Base-by-base conservation (phyloP, 2,113 vertebrate genomes). In the Marmota flaviventris region DNA sequence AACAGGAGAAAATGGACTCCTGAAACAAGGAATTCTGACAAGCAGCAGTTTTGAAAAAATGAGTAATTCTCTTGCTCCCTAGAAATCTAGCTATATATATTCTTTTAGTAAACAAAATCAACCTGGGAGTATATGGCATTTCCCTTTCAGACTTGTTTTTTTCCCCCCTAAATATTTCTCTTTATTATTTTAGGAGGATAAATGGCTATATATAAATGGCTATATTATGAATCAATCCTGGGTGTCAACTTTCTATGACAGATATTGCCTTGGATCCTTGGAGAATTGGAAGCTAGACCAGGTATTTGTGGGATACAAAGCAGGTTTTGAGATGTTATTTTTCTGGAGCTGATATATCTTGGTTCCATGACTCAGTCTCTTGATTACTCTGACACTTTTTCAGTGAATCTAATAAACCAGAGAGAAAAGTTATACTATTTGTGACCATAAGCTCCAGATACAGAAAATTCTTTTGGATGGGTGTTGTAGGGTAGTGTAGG, bases 121-220 rank as follows among this genome's bases (percentile, higher is more conserved):
- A 17, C 32, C 24, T 79, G n/a, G 63, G 4, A 85, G 16, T 75
- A 20, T 48, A 29, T 34, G 51, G 42, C 24, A 82, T 0, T 73
- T 16, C 73, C 9, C 51, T 75, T 69, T 86, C 45, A 96, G 65
- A 87, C 18, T 18, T 85, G 20, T 48, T 89, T 42, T 84, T 25
- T 79, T 86, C 84, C 61, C 88, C 73, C 88, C 65, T 94, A 75
- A 82, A 75, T 79, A 89, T 45, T 92, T 95, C n/a, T 67, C 37
- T 79, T 87, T 70, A 89, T 61, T 96, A 77, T 85, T 96, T 96
- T 51, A 97, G 79, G 72, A 51, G 89, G 34, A 72, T 58, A 88
- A 42, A 79, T 4, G n/a, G 63, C 34, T 93, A 73, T 25, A 39
- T 79, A 72, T 58, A 88, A 42, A 79, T 6, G 39, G 63, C 37